phyloP scores from a whole-genome alignment of 2,888 invertebrate genomes.

The Linnaemya tessellans region DNA sequence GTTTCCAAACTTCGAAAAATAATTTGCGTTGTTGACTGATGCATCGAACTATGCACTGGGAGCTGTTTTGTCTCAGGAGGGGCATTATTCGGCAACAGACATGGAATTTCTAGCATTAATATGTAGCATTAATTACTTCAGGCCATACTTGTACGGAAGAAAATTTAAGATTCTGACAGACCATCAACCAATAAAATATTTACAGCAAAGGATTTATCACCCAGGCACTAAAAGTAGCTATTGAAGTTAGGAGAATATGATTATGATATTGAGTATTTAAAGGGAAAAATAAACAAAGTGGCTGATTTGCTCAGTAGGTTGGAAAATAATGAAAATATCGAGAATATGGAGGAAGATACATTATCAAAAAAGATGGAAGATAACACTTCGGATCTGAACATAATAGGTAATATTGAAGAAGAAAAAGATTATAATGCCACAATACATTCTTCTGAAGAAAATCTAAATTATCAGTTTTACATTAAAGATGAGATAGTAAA shows the following conservation, averaged over 20 bases:
- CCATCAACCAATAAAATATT: constrained; percentile 58
- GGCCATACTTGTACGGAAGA: constrained; percentile 46
- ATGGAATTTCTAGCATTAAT: constrained; percentile 53
- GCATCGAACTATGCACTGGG: too few relatives aligned
- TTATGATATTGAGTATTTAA: constrained; percentile 34
- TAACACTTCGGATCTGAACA: too few relatives aligned
- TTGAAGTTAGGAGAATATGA: constrained; percentile 34
- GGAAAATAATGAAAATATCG: constrained; percentile 31
- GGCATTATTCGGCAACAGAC: constrained; percentile 40
- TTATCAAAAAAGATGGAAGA: too few relatives aligned
- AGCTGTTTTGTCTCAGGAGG: too few relatives aligned
- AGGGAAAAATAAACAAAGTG: constrained; percentile 51
- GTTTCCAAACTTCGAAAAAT: too few relatives aligned
- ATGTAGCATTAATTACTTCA: constrained; percentile 49
- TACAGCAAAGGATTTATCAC: constrained; percentile 59
- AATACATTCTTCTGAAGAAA: constrained; percentile 56
- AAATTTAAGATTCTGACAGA: constrained; percentile 48
- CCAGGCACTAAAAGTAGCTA: constrained; percentile 55
- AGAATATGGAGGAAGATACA: constrained; percentile 25
- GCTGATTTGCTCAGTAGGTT: constrained; percentile 39
- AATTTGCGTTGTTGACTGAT: too few relatives aligned
- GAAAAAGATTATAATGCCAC: too few relatives aligned
- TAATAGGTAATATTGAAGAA: too few relatives aligned
- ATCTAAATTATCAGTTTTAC: constrained; percentile 9
- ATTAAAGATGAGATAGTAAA: constrained; percentile 55